These are phyloP conservation scores for Dexiosoma caninum DNA, from an alignment of 2,888 invertebrate species.

Conservation along the genomic window DNA sequence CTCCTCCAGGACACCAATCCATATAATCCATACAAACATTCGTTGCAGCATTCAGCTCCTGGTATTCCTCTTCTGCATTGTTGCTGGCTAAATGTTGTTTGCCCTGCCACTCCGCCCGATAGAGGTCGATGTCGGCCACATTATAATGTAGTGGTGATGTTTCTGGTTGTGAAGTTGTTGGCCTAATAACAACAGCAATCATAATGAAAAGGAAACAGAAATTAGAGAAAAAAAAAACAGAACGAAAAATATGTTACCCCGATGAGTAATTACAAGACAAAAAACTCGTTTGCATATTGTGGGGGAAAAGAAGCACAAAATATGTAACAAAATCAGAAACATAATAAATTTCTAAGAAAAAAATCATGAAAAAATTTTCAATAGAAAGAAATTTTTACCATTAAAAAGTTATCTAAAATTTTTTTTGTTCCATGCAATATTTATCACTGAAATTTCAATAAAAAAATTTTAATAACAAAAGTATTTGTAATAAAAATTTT, in stretches of 20 bases:
- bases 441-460: too few relatives aligned
- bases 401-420: too few relatives aligned
- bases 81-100: constrained; percentile 53
- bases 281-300: constrained; percentile 33
- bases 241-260: constrained; percentile 59
- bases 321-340: too few relatives aligned
- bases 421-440: too few relatives aligned
- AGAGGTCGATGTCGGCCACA: constrained; percentile 63
- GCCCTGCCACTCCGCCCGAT: constrained; percentile 67
- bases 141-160: constrained; percentile 49
- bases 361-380: neutral
- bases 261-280: constrained; percentile 64
- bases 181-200: constrained; percentile 65
- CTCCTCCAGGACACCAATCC: constrained; percentile 70
- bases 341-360: too few relatives aligned
- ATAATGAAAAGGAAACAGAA: neutral
- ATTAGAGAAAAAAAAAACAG: neutral
- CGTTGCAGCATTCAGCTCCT: neutral
- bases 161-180: constrained; percentile 72
- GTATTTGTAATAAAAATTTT: too few relatives aligned
- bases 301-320: neutral
- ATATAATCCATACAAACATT: constrained; percentile 69
- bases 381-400: neutral
- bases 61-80: neutral
- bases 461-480: too few relatives aligned